phyloP scores from a whole-genome alignment of 2,888 invertebrate species.

The Cancer borealis region DNA sequence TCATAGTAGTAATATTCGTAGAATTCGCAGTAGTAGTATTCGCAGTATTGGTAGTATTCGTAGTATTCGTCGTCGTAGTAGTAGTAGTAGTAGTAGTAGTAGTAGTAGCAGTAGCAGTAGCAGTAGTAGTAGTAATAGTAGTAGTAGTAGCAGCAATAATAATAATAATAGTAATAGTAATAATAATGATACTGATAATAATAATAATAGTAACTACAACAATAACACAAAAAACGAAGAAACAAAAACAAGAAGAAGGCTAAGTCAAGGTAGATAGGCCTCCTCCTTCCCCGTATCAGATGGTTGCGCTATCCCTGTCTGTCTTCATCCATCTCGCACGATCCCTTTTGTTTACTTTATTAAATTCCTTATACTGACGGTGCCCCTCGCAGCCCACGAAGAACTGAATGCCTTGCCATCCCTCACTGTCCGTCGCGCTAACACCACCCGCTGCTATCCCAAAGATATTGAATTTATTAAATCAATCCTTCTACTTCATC shows the following conservation, averaged over 20 bases:
- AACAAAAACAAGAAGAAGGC: neutral
- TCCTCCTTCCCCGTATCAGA: neutral
- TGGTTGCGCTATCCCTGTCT: neutral
- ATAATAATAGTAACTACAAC: too few species aligned
- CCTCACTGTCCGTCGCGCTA: neutral
- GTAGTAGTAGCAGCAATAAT: too few species aligned
- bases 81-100: too few species aligned
- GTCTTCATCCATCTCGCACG: slow-evolving; percentile 35
- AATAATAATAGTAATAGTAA: too few species aligned
- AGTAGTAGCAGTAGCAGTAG: too few species aligned
- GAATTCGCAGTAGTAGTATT: too few species aligned
- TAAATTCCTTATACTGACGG: slow-evolving; percentile 39
- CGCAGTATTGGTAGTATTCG: too few species aligned
- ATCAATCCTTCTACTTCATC: neutral
- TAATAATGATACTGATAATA: too few species aligned
- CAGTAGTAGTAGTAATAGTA: too few species aligned
- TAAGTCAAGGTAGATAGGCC: neutral
- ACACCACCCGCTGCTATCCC: neutral
- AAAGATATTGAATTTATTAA: slow-evolving; percentile 7
- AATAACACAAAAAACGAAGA: too few species aligned
- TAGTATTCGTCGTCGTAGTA: too few species aligned
- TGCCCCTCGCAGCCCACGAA: neutral
- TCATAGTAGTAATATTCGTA: too few species aligned
- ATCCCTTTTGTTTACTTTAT: slow-evolving; percentile 41
- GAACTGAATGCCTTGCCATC: slow-evolving; percentile 5